Evolutionary conservation across 2,888 invertebrate genomes (phyloP), one percentile per base, ranked within the genome.

Genomic region (Drosophila sordidula): DNA sequence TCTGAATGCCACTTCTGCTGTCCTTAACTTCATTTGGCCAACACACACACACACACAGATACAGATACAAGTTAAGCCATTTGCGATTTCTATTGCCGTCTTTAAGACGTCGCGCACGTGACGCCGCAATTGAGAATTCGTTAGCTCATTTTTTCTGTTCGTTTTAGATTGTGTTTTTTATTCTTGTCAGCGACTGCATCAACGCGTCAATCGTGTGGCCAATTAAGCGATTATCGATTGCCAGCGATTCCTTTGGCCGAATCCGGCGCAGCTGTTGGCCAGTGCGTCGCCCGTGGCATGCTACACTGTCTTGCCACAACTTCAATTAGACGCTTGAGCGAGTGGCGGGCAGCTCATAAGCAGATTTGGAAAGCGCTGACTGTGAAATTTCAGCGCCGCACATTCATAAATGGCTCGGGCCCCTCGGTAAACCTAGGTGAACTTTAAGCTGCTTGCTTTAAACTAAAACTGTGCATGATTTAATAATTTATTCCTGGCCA

Each of bases 401-500:
- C 78, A 74, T 74, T 84, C 76, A 84, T 81, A 81, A 81, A 69
- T 72, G 81, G 78, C 63, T 73, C 70, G 80, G 67, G 52, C 4
- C 6, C 16, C 9, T 44, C 38, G 65, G 36, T 36, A 45, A 36
- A 26, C 11, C 47, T 54, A 54, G 69, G 39, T 63, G 45, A 46
- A 57, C 65, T 75, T 75, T 70, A 66, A 70, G 63, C 66, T 64
- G 58, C 61, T 61, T 64, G 73, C 74, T 63, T 81, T 76, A 76
- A 76, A 63, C 76, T 82, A 76, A 73, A 78, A 80, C 69, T 59
- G 70, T 74, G 63, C 65, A 85, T 85, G 86, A 85, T 83, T 83
- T 83, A 85, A 83, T 83, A 85, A 83, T 85, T 82, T 83, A 85
- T 83, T 85, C 86, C 83, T 65, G 80, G 75, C 82, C 70, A 82